Evolutionary conservation across 1,140 invertebrate species (phyloP).

Genomic region (Nautilus pompilius): DNA sequence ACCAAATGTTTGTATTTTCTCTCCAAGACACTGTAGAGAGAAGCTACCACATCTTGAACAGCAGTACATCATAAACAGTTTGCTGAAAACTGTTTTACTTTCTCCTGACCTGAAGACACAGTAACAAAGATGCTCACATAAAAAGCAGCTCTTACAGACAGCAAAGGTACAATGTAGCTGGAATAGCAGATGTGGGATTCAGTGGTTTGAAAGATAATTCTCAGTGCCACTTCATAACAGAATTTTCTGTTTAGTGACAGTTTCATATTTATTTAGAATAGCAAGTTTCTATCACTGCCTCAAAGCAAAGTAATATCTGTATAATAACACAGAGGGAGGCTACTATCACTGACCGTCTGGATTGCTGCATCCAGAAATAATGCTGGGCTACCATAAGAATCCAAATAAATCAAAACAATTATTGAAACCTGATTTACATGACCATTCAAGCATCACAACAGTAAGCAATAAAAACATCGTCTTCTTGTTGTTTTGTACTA

Average conservation of each 20-base stretch:
- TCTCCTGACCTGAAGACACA: constrained; percentile 72
- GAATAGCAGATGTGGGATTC: constrained; percentile 89
- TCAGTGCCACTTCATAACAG: constrained; percentile 94
- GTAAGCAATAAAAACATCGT: constrained; percentile 70
- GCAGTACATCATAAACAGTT: constrained; percentile 81
- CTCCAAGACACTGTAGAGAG: constrained; percentile 73
- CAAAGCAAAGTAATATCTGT: constrained; percentile 97
- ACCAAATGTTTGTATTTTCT: constrained; percentile 46
- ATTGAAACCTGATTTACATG: constrained; percentile 63
- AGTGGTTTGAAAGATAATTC: constrained; percentile 88
- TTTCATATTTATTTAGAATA: constrained; percentile 90
- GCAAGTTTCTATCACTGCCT: constrained; percentile 93
- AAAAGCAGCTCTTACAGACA: constrained; percentile 94
- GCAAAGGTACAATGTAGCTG: constrained; percentile 84
- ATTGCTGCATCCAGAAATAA: constrained; percentile 91
- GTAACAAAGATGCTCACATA: constrained; percentile 94
- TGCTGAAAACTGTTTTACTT: constrained; percentile 76
- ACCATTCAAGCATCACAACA: constrained; percentile 49
- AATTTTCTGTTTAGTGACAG: constrained; percentile 80
- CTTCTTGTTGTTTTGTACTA: constrained; percentile 74
- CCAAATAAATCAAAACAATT: constrained; percentile 86
- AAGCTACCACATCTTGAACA: constrained; percentile 83
- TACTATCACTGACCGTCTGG: constrained; percentile 57
- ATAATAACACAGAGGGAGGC: constrained; percentile 85
- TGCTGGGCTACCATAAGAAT: constrained; percentile 95